Evolutionary conservation across 1,140 invertebrate genomes (phyloP), one percentile per base, ranked within the genome.

Genomic region (Teleopsis dalmanni): DNA sequence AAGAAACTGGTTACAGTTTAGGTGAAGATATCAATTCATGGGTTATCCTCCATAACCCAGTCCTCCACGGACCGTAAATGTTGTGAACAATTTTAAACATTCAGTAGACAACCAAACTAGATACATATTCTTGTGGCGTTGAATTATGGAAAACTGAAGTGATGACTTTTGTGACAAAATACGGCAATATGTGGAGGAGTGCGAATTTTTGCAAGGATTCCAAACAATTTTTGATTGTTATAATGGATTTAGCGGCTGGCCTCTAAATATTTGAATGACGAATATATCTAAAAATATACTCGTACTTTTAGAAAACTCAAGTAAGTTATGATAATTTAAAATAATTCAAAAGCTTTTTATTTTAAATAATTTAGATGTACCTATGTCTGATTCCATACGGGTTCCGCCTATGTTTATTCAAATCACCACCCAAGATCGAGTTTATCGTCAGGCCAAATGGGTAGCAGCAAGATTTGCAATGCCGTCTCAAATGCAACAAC

Each of bases 161-260:
- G 83, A 88, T 13, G 76, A 81, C 36, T 85, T 91, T 58, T 73
- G 75, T 51, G 85, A 94, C 70, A 83, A 80, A 50, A 84, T 93
- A 46, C 78, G 90, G 53, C 76, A 76, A 56, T 94, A 89, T 73
- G 78, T 82, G 0, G 91, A 95, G 75, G 91, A 94, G 72, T 92
- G 88, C 75, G 84, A 95, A 61, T 76, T 72, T 56, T 65, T 70
- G 19, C 74, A 86, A 76, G 87, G 87, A 26, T 88, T 88, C 59
- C 81, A 93, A 72, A 60, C 91, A 21, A 71, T 89, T 26, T 73
- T 87, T 51, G 90, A 95, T 73, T 79, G 79, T 25, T 77, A 77
- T 34, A 79, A 92, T 77, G 88, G 82, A 6, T 93, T 91, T 74
- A 79, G 43, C 91, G 90, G 3, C 60, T 92, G 3, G 80, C 82